Conservation (phyloP, 2,113 vertebrate species). For the Bombycilla garrulus region DNA sequence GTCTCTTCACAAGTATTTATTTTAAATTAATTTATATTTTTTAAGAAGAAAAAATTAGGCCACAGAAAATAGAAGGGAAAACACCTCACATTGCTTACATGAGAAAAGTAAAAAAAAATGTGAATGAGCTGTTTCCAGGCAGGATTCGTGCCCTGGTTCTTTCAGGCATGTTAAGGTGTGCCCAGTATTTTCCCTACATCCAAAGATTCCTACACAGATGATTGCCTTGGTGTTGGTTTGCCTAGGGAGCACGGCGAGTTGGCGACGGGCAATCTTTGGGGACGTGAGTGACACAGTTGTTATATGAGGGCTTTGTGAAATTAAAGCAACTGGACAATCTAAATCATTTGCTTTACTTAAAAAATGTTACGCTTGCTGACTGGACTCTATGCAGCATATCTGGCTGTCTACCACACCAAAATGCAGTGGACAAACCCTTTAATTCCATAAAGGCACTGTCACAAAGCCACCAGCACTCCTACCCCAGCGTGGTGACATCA, state of each 20-base stretch:
- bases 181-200: neutral
- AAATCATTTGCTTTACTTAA: neutral
- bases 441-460: neutral
- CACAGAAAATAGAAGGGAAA: neutral
- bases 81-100: neutral
- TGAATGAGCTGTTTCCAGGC: constrained; percentile 16
- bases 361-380: neutral
- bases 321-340: neutral
- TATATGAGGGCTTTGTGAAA: neutral
- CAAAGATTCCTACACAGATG: neutral
- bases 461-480: neutral
- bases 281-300: neutral
- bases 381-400: neutral
- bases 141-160: neutral
- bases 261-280: fast-evolving
- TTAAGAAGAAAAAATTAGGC: neutral
- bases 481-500: neutral
- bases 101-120: neutral
- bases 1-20: neutral
- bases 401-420: neutral
- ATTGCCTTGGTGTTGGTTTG: neutral
- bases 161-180: neutral
- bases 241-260: neutral
- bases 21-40: constrained; percentile 1
- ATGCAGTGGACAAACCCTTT: neutral